phyloP scores from a whole-genome alignment of 2,113 vertebrate species.

The human (Homo sapiens) region DNA sequence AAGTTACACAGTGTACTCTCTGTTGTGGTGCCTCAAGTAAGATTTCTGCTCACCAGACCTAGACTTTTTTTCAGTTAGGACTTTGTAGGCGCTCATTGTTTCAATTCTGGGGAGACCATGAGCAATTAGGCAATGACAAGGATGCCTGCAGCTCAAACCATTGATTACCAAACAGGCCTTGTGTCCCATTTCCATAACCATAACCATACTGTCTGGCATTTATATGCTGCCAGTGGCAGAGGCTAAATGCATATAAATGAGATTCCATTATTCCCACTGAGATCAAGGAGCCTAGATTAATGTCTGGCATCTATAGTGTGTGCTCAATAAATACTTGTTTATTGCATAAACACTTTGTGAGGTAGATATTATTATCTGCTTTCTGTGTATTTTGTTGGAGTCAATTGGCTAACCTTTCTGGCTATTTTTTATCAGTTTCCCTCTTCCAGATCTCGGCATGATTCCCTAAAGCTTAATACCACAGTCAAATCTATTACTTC shows the following conservation, averaged over 20 bases:
- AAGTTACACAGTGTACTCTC: not conserved
- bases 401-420: not conserved
- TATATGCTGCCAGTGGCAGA: not conserved
- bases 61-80: not conserved
- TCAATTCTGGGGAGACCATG: not conserved
- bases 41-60: not conserved
- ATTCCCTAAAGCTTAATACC: not conserved
- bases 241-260: not conserved
- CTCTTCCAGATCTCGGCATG: not conserved
- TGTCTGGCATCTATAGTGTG: not conserved
- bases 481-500: not conserved
- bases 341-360: not conserved
- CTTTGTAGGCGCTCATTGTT: not conserved
- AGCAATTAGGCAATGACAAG: not conserved
- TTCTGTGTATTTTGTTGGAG: not conserved
- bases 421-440: not conserved
- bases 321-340: not conserved
- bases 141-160: too few species aligned
- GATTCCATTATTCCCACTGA: not conserved
- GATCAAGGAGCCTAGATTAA: not conserved
- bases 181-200: not conserved
- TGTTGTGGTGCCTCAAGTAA: not conserved
- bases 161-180: not conserved
- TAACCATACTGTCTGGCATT: not conserved
- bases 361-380: not conserved